Conservation (phyloP, 2,113 vertebrate genomes). For the Trichomycterus rosablanca region DNA sequence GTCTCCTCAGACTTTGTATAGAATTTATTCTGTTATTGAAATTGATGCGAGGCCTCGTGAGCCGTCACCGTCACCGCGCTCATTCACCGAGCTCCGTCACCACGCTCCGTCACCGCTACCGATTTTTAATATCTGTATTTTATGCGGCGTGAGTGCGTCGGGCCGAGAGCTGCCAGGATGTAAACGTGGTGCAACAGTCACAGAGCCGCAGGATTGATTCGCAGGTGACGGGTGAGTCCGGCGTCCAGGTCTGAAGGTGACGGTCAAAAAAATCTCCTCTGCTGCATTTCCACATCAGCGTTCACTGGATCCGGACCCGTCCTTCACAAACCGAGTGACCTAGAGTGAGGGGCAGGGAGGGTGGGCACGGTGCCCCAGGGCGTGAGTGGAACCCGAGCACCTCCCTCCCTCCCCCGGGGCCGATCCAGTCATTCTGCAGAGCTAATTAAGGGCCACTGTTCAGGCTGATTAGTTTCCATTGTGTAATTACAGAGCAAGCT, state of each 20-base stretch:
- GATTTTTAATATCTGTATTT: slow-evolving; percentile 13
- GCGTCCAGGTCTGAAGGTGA: slow-evolving; percentile 2
- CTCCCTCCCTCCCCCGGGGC: slow-evolving; percentile 44
- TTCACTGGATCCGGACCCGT: no score
- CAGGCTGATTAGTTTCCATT: slow-evolving; percentile 73
- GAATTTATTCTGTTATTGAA: slow-evolving; percentile 45
- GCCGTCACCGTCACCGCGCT: slow-evolving; percentile 42
- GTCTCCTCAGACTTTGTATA: no score
- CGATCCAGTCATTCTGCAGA: slow-evolving; percentile 63
- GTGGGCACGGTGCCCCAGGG: slow-evolving; percentile 38
- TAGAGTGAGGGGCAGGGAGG: background rate
- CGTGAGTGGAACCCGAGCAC: slow-evolving; percentile 47
- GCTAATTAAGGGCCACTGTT: slow-evolving; percentile 74
- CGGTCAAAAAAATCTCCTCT: slow-evolving; percentile 3
- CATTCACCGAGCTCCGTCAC: no score
- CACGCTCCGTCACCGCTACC: slow-evolving; percentile 17
- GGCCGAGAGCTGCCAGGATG: background rate
- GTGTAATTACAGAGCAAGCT: slow-evolving; percentile 72
- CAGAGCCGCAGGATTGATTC: slow-evolving; percentile 2
- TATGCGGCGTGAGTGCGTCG: background rate
- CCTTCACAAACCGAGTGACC: no score
- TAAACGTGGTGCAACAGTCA: background rate
- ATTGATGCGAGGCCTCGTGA: slow-evolving; percentile 30
- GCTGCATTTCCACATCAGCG: no score
- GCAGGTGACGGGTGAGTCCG: slow-evolving; percentile 17